A percentile compares a stretch with the other conserved stretches of the same genome.
Evolutionary conservation across 1,140 invertebrate genomes (phyloP).

Genomic region (Drosophila mauritiana): DNA sequence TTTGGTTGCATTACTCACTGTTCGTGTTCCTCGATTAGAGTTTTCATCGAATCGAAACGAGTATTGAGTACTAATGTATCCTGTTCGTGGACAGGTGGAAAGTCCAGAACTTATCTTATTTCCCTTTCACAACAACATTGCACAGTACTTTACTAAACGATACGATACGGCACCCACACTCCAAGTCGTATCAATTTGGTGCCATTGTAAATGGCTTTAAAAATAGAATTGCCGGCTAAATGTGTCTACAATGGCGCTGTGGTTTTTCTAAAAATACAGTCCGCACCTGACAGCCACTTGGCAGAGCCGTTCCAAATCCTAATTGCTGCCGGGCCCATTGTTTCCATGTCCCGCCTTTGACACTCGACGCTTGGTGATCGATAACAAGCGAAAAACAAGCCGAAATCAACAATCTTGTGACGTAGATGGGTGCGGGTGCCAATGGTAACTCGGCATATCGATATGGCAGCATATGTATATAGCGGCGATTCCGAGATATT

Average conservation of each 20-base stretch:
- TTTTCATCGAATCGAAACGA: slow-evolving; percentile 21
- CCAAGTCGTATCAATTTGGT: slow-evolving; percentile 13
- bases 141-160: too few species aligned
- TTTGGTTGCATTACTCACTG: slow-evolving; percentile 19
- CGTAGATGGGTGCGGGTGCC: slow-evolving; percentile 65
- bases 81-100: slow-evolving; percentile 31
- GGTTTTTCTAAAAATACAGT: slow-evolving; percentile 72
- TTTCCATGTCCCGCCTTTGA: slow-evolving; percentile 62
- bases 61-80: slow-evolving; percentile 18
- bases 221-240: slow-evolving; percentile 76
- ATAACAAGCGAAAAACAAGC: slow-evolving; percentile 52
- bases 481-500: slow-evolving; percentile 48
- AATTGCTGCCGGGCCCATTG: slow-evolving; percentile 66
- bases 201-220: slow-evolving; percentile 60
- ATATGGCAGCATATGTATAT: slow-evolving; percentile 24
- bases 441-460: slow-evolving; percentile 33
- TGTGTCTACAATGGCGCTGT: slow-evolving; percentile 67
- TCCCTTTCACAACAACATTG: slow-evolving; percentile 2
- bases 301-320: slow-evolving; percentile 35
- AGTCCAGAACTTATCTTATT: slow-evolving; percentile 19
- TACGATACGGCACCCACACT: slow-evolving; percentile 3
- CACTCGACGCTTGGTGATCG: slow-evolving; percentile 51
- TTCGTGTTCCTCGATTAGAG: slow-evolving; percentile 31
- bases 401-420: slow-evolving; percentile 63
- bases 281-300: slow-evolving; percentile 51